These are phyloP conservation scores for Melangyna quadrimaculata DNA, from an alignment of 2,888 invertebrate species.

Conservation along the genomic window DNA sequence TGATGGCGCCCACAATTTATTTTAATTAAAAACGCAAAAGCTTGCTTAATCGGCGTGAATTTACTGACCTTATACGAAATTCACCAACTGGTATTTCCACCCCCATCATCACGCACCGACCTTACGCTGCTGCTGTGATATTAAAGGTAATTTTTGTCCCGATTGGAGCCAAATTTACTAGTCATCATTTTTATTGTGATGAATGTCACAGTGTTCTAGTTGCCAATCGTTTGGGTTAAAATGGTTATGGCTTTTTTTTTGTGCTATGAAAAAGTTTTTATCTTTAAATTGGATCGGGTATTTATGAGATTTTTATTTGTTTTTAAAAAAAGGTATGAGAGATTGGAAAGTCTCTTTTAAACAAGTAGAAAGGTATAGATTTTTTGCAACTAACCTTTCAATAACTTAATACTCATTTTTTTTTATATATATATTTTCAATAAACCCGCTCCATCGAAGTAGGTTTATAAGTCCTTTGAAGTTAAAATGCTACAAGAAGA, in stretches of 20 bases:
- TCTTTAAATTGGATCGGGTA: slow-evolving; percentile 40
- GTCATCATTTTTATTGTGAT: slow-evolving; percentile 58
- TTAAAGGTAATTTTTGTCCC: slow-evolving; percentile 14
- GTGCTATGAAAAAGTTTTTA: slow-evolving; percentile 19
- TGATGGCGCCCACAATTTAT: slow-evolving; percentile 50
- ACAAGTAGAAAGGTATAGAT: not conserved
- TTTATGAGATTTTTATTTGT: not conserved
- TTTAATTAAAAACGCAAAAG: slow-evolving; percentile 65
- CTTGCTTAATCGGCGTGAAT: slow-evolving; percentile 47
- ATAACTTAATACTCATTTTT: not conserved
- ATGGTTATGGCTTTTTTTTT: slow-evolving; percentile 19
- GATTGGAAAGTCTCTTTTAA: not conserved
- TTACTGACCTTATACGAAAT: not conserved
- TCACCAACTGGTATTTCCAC: not conserved
- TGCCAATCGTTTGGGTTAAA: slow-evolving; percentile 26
- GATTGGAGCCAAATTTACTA: slow-evolving; percentile 50
- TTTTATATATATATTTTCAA: not conserved
- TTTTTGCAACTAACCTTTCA: not conserved
- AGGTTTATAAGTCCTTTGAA: not conserved
- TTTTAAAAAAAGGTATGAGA: not conserved
- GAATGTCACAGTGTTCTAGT: slow-evolving; percentile 47
- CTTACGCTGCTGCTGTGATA: not conserved
- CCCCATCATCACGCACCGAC: not conserved
- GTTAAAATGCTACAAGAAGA: not conserved
- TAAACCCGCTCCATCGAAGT: not conserved